Evolutionary conservation across 2,888 invertebrate species (phyloP).

Genomic region (Blastobasis lacticolella): DNA sequence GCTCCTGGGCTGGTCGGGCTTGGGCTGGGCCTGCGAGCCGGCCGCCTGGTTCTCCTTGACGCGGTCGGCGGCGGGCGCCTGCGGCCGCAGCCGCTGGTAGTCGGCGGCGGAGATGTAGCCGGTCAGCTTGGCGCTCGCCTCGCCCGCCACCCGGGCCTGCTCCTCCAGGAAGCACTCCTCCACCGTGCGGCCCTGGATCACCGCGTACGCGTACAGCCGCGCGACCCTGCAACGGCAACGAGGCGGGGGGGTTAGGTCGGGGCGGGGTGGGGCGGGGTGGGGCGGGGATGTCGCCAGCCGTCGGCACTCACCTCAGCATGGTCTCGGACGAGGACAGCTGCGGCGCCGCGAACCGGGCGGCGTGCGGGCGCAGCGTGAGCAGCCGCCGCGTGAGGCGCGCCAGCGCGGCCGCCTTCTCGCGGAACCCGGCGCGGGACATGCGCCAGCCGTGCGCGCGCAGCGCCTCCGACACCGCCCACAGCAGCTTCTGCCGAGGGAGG

Average conservation of each 20-base stretch:
- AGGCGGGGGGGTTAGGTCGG: background rate
- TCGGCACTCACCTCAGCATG: slow-evolving; percentile 75
- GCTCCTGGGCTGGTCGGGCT: slow-evolving; percentile 45
- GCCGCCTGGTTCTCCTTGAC: slow-evolving; percentile 55
- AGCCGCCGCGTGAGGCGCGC: slow-evolving; percentile 79
- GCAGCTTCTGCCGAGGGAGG: slow-evolving; percentile 74
- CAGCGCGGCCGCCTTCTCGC: slow-evolving; percentile 79
- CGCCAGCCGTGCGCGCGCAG: slow-evolving; percentile 81
- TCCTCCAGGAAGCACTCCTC: slow-evolving; percentile 77
- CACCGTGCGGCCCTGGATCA: slow-evolving; percentile 77
- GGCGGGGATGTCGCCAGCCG: background rate
- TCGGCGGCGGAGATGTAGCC: slow-evolving; percentile 68
- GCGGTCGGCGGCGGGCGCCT: slow-evolving; percentile 30
- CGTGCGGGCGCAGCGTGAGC: slow-evolving; percentile 54
- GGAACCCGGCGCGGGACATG: slow-evolving; percentile 80
- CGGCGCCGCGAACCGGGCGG: slow-evolving; percentile 47
- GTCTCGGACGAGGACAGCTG: slow-evolving; percentile 80
- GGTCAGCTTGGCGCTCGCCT: slow-evolving; percentile 44
- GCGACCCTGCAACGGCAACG: slow-evolving; percentile 69
- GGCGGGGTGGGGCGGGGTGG: background rate
- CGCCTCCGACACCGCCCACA: slow-evolving; percentile 88
- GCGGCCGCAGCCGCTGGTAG: slow-evolving; percentile 49
- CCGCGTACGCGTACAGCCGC: slow-evolving; percentile 76
- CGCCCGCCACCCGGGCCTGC: slow-evolving; percentile 43
- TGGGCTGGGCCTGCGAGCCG: slow-evolving; percentile 37